phyloP scores from a whole-genome alignment of 2,113 vertebrate species.

The Pituophis catenifer region DNA sequence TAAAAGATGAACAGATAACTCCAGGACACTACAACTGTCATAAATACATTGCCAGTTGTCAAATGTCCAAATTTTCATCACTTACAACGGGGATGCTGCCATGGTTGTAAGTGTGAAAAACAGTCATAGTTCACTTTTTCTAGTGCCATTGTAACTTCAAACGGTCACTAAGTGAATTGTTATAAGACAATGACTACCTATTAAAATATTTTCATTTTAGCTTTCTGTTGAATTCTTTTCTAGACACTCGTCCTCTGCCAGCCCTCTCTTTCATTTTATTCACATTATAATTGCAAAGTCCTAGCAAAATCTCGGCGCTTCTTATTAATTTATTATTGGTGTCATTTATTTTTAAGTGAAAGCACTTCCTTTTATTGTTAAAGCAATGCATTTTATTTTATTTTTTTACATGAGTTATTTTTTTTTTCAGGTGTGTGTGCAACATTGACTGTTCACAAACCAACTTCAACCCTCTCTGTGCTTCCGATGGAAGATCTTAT shows the following conservation, averaged over 20 bases:
- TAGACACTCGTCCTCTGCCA: background rate
- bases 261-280: constrained; percentile 24
- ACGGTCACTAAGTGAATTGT: no score
- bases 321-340: constrained; percentile 2
- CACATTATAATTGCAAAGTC: constrained; percentile 40
- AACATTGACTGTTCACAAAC: constrained; percentile 99
- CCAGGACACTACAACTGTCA: no score
- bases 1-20: background rate
- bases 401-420: constrained; percentile 35
- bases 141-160: no score
- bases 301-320: constrained; percentile 25
- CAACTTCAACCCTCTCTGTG: constrained; percentile 98
- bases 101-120: no score
- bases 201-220: background rate
- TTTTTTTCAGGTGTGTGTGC: constrained; percentile 89
- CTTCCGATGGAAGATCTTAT: constrained; percentile 97
- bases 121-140: no score
- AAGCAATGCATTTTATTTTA: background rate
- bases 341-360: constrained; percentile 37
- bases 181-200: no score
- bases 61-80: no score
- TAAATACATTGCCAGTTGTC: no score
- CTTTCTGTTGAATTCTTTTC: constrained; percentile 15
- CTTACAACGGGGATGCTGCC: no score
- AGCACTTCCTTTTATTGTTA: background rate